Conservation (phyloP, 2,888 invertebrate genomes). For the Athalia rosae region DNA sequence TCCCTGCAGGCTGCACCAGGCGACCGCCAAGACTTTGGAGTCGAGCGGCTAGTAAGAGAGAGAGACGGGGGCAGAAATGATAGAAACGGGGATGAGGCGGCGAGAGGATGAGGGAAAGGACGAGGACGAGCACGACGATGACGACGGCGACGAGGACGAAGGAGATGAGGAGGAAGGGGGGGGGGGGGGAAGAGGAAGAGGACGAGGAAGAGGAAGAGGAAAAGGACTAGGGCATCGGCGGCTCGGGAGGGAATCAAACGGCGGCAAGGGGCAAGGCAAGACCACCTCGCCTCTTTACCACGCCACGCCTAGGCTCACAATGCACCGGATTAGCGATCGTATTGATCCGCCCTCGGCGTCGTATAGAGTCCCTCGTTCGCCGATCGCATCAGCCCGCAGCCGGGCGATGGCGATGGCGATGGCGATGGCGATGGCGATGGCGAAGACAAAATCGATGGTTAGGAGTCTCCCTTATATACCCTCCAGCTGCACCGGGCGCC, state of each 20-base stretch:
- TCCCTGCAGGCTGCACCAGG: conserved; percentile 6
- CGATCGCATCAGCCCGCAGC: conserved; percentile 48
- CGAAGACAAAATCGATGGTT: neutral
- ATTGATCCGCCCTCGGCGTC: conserved; percentile 72
- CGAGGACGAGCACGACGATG: conserved; percentile 31
- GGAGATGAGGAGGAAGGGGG: conserved; percentile 44
- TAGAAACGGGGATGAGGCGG: conserved; percentile 48
- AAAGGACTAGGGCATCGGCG: conserved; percentile 44
- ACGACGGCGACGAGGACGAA: conserved; percentile 38
- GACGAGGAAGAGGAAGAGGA: conserved; percentile 50
- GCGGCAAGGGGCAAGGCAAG: conserved; percentile 62
- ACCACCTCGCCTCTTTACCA: conserved; percentile 70
- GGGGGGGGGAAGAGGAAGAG: conserved; percentile 47
- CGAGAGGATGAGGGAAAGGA: conserved; percentile 38
- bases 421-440: conserved; percentile 52
- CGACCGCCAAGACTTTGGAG: conserved; percentile 32
- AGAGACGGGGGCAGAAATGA: conserved; percentile 31
- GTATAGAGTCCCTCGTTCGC: conserved; percentile 62
- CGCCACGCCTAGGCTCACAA: conserved; percentile 73
- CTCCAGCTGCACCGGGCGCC: too few species aligned
- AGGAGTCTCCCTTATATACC: too few species aligned
- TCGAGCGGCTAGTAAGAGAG: conserved; percentile 43
- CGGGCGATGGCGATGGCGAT: conserved; percentile 44
- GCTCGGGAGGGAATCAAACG: conserved; percentile 54
- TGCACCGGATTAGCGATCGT: conserved; percentile 74